Conservation (phyloP, 1,140 invertebrate genomes). For the Leptopilina boulardi region DNA sequence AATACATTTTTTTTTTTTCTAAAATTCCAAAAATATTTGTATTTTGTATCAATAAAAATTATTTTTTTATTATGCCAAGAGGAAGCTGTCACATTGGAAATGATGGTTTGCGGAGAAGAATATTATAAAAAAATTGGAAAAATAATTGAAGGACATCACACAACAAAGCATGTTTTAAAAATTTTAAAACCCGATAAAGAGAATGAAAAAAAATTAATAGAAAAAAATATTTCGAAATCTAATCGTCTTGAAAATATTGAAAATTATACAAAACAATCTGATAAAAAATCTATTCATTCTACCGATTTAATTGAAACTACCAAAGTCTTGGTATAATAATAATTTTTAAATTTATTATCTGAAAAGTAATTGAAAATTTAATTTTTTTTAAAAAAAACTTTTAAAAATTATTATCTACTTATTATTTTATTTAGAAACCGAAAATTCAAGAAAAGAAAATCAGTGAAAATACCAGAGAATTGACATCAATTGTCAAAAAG, state of each 20-base stretch:
- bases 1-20: slow-evolving; percentile 42
- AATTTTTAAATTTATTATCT: too few species aligned
- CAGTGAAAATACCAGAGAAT: background rate
- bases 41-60: background rate
- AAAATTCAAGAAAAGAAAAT: background rate
- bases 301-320: background rate
- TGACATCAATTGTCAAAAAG: background rate
- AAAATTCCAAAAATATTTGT: background rate
- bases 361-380: too few species aligned
- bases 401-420: background rate
- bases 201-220: background rate
- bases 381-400: background rate
- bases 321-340: background rate
- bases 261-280: background rate
- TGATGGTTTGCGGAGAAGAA: slow-evolving; percentile 47
- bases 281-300: background rate
- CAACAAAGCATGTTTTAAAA: background rate
- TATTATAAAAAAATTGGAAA: slow-evolving; percentile 38
- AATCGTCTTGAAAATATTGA: background rate
- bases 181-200: background rate
- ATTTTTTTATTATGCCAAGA: slow-evolving; percentile 41
- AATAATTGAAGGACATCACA: background rate
- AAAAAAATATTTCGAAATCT: background rate
- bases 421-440: background rate
- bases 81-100: slow-evolving; percentile 43